Percentiles rank a stretch among this genome's conserved stretches.
Conservation (phyloP, 2,888 invertebrate genomes). For the Cryptocephalus moraei region DNA sequence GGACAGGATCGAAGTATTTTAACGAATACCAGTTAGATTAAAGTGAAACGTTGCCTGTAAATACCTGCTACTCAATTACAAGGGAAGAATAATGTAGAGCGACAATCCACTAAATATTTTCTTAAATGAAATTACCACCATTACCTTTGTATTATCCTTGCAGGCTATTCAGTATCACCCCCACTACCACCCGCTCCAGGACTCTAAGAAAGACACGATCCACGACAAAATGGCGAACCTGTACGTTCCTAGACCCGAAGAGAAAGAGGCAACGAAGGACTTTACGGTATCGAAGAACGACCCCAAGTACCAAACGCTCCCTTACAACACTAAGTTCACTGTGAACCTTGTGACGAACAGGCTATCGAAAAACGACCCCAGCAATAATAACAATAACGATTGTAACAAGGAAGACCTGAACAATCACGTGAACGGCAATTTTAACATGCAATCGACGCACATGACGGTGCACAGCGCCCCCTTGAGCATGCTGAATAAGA, state of each 20-base stretch:
- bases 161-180: no score
- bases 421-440: constrained; percentile 33
- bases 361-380: constrained; percentile 22
- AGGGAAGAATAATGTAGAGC: no score
- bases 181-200: no score
- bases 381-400: constrained; percentile 20
- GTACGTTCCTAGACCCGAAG: constrained; percentile 18
- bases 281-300: constrained; percentile 76
- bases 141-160: no score
- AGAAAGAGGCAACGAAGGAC: constrained; percentile 47
- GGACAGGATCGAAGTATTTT: no score
- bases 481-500: constrained; percentile 49
- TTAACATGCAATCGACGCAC: constrained; percentile 35
- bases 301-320: constrained; percentile 85
- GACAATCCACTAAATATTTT: no score
- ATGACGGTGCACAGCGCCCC: constrained; percentile 48
- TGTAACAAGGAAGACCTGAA: constrained; percentile 25
- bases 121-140: no score
- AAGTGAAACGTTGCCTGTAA: no score
- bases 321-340: constrained; percentile 79
- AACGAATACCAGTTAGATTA: no score
- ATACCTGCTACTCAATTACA: no score
- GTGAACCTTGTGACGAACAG: constrained; percentile 43
- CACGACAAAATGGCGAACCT: constrained; percentile 25
- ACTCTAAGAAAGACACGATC: constrained; percentile 2